Base-by-base conservation (phyloP, 2,888 invertebrate species). In the Kryphioiulus occultus region DNA sequence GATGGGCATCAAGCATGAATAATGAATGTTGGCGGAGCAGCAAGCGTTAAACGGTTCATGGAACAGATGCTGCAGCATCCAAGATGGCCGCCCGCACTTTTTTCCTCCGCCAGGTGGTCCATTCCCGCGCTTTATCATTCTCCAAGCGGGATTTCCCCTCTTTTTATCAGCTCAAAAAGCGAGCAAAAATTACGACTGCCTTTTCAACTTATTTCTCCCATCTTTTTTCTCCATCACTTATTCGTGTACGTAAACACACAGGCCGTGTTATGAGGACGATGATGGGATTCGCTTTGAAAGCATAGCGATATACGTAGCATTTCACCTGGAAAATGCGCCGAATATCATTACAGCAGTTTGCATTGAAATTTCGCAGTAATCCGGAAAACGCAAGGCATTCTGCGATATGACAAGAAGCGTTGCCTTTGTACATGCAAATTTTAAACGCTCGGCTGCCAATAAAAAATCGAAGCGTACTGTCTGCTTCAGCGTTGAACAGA, bases 331-430 rank as follows among this genome's bases (percentile, higher is more conserved):
- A 78, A 78, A 78, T 78, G 26, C 78, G 78, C 15, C 78, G 78
- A 78, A 78, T 78, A 78, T 78, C 15, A 78, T 78, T 78, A 78
- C 78, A 78, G 78, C 78, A 26, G 78, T 30, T 30, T 15, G 22
- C 26, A 78, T 78, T 78, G 78, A 78, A 78, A 78, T 78, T 30
- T 78, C 78, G 78, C 78, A 78, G 78, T 78, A 78, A 78, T 78
- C 78, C 78, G 78, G 78, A 78, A 78, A 78, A 78, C 10, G 30
- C 12, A 78, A 78, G 0, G 26, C 26, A 26, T 5, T 68, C 30
- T 12, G 3, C 26, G 78, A 78, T 78, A 78, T 15, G 78, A 30
- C 30, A 15, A 22, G 30, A 30, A 78, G 15, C 78, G 78, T 15
- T 30, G 30, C 26, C 7, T 35, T 78, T 30, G 22, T 78, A 78